Base-by-base conservation (phyloP, 1,140 invertebrate genomes). In the Rhynchophorus ferrugineus region DNA sequence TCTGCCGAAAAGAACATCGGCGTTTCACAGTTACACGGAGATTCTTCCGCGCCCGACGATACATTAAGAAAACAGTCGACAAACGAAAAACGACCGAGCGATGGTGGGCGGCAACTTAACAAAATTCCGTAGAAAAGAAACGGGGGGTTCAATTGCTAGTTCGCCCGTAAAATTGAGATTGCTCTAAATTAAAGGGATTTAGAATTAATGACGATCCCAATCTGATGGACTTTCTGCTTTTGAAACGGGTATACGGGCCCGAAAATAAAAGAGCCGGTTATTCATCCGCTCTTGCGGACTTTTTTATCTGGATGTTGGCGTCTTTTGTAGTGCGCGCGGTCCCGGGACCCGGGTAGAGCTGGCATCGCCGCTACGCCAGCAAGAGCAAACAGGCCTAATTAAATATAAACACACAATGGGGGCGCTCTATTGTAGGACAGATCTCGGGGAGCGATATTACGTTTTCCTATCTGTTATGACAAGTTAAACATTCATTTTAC, bases 401-500 rank as follows among this genome's bases (percentile, higher is more conserved):
- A 63, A 57, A 63, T 61, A 61, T 63, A 63, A 63, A 63, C 55
- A 63, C 36, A 55, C 61, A 60, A 62, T 60, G 44, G 56, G 52
- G 59, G 59, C 44, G 18, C 56, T 47, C 43, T 49, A 49, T 52
- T 36, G 49, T 54, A 33, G 49, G 44, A 59, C 46, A 59, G 50
- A 56, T 34, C 56, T 46, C 51, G 33, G n/a, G n/a, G 57, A 44
- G 52, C 49, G 44, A 53, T 56, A 56, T 57, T 55, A 49, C 48
- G 38, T 49, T 49, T 49, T 51, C 49, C 58, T 59, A 63, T 61
- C 61, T 61, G 57, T 61, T 63, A 63, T 63, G 56, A 61, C 61
- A 63, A 63, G 61, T 61, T 63, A 63, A 63, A 63, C 60, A 63
- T 63, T 59, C 61, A 63, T 63, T 63, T 63, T 63, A 55, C 57